These are phyloP conservation scores for Zaprionus gabonicus DNA, from an alignment of 1,140 invertebrate genomes.

Conservation along the genomic window DNA sequence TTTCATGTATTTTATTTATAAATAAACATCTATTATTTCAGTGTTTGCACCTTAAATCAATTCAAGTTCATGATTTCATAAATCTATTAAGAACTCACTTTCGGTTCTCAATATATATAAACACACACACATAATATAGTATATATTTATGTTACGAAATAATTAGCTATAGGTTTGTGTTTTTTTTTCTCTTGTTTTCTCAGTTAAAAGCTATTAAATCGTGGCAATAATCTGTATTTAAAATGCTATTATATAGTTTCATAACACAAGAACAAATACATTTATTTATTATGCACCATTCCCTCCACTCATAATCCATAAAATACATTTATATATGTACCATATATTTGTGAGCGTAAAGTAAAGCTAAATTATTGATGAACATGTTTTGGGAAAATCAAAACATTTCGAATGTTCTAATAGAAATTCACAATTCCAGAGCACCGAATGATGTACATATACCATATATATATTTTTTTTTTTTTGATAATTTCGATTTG, in stretches of 20 bases:
- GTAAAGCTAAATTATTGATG: constrained; percentile 6
- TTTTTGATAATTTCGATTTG: constrained; percentile 1
- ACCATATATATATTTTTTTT: background rate
- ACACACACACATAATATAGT: constrained; percentile 28
- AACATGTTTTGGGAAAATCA: constrained; percentile 8
- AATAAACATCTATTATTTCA: constrained; percentile 23
- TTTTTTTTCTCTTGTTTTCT: constrained; percentile 1
- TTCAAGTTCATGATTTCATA: constrained; percentile 34
- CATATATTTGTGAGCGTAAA: constrained; percentile 5
- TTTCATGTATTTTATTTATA: constrained; percentile 33
- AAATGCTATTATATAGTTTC: constrained; percentile 38
- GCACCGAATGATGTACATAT: constrained; percentile 3
- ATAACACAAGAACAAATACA: constrained; percentile 38
- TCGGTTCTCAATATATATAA: constrained; percentile 25
- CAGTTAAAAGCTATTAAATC: constrained; percentile 38
- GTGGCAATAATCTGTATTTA: constrained; percentile 33
- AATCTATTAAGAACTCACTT: constrained; percentile 30
- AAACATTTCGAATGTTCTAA: constrained; percentile 4
- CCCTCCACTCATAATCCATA: constrained; percentile 3
- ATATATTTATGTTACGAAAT: constrained; percentile 31
- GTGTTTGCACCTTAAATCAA: constrained; percentile 36
- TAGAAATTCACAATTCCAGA: constrained; percentile 3
- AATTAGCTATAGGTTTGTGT: constrained; percentile 29
- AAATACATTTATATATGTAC: background rate
- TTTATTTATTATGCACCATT: constrained; percentile 22